Conservation (phyloP, 2,888 invertebrate species). For the Digitonthophagus gazella region DNA sequence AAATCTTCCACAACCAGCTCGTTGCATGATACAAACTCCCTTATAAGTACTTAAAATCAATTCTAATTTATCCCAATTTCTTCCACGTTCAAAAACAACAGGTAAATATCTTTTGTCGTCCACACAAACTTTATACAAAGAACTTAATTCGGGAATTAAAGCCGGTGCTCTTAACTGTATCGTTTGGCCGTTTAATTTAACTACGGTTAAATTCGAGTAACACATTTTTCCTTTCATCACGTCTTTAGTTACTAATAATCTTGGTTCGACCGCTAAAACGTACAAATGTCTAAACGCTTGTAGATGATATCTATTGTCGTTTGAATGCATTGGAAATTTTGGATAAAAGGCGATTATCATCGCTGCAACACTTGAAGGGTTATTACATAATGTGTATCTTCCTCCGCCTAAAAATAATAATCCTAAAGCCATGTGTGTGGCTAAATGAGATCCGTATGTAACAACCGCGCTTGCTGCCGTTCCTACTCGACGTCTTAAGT, state of each 20-base stretch:
- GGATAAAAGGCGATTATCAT: conserved; percentile 93
- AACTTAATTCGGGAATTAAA: conserved; percentile 77
- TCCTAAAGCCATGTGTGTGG: conserved; percentile 93
- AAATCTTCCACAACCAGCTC: conserved; percentile 86
- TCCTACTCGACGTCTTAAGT: conserved; percentile 79
- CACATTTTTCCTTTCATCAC: conserved; percentile 77
- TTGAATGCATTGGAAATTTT: conserved; percentile 93
- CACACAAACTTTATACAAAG: conserved; percentile 71
- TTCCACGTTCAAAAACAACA: conserved; percentile 74
- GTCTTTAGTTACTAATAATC: conserved; percentile 84
- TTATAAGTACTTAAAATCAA: conserved; percentile 66
- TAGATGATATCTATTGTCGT: conserved; percentile 95
- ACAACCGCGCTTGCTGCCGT: conserved; percentile 66
- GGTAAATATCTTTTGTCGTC: conserved; percentile 90
- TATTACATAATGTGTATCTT: conserved; percentile 77
- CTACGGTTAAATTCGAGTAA: conserved; percentile 74
- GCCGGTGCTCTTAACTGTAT: conserved; percentile 72
- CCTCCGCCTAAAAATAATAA: conserved; percentile 93
- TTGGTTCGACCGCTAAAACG: conserved; percentile 88
- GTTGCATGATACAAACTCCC: conserved; percentile 81
- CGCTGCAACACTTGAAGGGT: conserved; percentile 83
- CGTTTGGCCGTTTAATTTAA: conserved; percentile 47
- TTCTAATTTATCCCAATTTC: conserved; percentile 82
- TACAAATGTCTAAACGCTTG: conserved; percentile 97
- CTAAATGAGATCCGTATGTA: conserved; percentile 90